A percentile compares a stretch with the other conserved stretches of the same genome.
Conservation (phyloP, 1,140 invertebrate genomes). For the Megalopta genalis region DNA sequence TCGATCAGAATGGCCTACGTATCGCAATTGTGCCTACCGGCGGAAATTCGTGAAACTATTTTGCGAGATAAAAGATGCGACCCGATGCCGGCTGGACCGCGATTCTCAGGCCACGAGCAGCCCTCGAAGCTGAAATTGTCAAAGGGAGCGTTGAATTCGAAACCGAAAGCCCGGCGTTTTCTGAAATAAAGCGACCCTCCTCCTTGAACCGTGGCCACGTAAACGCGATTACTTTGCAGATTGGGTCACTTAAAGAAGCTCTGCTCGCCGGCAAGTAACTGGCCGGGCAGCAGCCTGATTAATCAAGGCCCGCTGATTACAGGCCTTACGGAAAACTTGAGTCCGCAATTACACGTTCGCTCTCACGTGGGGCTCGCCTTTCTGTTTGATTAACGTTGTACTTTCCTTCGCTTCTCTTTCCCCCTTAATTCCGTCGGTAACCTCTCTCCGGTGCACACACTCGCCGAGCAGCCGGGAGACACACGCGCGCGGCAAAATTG, state of each 20-base stretch:
- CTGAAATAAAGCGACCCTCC: neutral
- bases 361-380: slow-evolving; percentile 31
- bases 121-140: no score
- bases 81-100: no score
- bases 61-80: no score
- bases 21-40: no score
- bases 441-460: slow-evolving; percentile 3
- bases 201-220: no score
- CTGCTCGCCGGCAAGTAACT: slow-evolving; percentile 1
- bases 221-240: slow-evolving; percentile 26
- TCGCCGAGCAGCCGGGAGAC: neutral
- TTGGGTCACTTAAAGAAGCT: slow-evolving; percentile 25
- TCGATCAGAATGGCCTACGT: no score
- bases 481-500: slow-evolving; percentile 43
- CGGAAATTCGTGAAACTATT: no score
- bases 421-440: slow-evolving; percentile 2
- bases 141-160: neutral
- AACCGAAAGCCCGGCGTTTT: neutral
- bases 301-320: slow-evolving; percentile 64
- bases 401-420: slow-evolving; percentile 18
- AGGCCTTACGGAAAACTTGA: slow-evolving; percentile 43
- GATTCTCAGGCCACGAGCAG: no score
- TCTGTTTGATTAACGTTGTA: slow-evolving; percentile 54
- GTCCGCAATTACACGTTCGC: slow-evolving; percentile 50
- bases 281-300: slow-evolving; percentile 44